Evolutionary conservation across 1,140 invertebrate genomes (phyloP), one percentile per base, ranked within the genome.

Genomic region (Apis cerana): DNA sequence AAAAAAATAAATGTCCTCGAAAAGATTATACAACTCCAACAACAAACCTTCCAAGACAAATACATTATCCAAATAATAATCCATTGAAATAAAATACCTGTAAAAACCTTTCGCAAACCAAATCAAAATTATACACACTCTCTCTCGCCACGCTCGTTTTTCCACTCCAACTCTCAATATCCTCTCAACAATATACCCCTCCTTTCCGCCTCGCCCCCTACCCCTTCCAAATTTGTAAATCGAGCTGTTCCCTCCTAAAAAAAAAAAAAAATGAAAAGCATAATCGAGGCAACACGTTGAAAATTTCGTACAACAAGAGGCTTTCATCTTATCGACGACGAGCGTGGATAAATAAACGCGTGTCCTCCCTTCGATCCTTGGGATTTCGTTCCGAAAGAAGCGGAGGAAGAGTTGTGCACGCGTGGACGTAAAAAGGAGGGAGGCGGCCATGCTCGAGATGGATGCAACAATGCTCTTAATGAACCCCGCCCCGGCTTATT

Each of bases 381-480:
- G 83, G 86, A 33, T 33, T 84, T 87, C 88, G 85, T 89, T 43
- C 5, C 5, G 83, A 91, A 88, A 89, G 78, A 85, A 85, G 75
- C 81, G 65, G 54, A 58, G 72, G 5, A 43, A 84, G 75, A 27
- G 77, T 43, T 23, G 27, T 19, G 58, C 64, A 70, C 84, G 80
- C 80, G 84, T 80, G 81, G 81, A 75, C 80, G 59, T 10, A 75
- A 75, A 65, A 69, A 54, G 7, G 48, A 68, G 72, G 50, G 27
- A 3, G 27, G 23, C 17, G 21, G 50, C n/a, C 21, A 19, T 19
- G 50, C n/a, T 27, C 15, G 62, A 80, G 62, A 77, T 59, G 33
- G 70, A 84, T 79, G 88, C 91, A 92, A 92, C 92, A 93, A 93
- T 93, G 89, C 91, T 76, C 85, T 90, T 93, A 92, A 93, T 92